phyloP scores from a whole-genome alignment of 2,888 invertebrate species.

The Callinectes sapidus region DNA sequence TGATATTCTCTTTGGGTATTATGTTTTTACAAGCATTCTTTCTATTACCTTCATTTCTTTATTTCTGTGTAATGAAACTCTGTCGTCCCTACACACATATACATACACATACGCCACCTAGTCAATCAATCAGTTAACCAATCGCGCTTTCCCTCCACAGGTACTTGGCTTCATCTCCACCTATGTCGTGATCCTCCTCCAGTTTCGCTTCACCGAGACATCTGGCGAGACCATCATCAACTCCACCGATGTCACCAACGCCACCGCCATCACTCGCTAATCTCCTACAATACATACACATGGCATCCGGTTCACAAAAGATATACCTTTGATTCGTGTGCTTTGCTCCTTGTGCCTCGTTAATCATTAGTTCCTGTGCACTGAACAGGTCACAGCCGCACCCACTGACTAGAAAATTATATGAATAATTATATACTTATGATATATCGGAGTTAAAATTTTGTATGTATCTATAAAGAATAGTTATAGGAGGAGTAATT shows the following conservation, averaged over 20 bases:
- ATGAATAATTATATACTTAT: not conserved
- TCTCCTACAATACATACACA: not conserved
- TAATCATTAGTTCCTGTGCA: not conserved
- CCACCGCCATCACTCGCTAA: not conserved
- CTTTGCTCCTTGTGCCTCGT: not conserved
- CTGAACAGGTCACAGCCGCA: not conserved
- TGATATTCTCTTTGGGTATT: too few species aligned
- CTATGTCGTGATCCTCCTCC: slow-evolving; percentile 36
- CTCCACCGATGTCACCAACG: not conserved
- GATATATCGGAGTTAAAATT: not conserved
- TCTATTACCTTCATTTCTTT: too few species aligned
- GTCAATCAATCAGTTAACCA: not conserved
- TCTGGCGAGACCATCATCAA: not conserved
- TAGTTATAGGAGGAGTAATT: not conserved
- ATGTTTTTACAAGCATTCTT: too few species aligned
- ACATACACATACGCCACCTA: not conserved
- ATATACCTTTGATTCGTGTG: not conserved
- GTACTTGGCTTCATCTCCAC: slow-evolving; percentile 13
- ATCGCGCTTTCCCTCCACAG: not conserved
- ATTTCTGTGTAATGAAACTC: too few species aligned
- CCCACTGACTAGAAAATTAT: not conserved
- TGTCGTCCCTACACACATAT: too few species aligned
- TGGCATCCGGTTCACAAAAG: not conserved
- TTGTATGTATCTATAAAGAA: not conserved
- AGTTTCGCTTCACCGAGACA: slow-evolving; percentile 33